Percentiles rank a stretch among this genome's conserved stretches.
phyloP scores from a whole-genome alignment of 2,113 vertebrate genomes.

The Illadopsis cleaveri region DNA sequence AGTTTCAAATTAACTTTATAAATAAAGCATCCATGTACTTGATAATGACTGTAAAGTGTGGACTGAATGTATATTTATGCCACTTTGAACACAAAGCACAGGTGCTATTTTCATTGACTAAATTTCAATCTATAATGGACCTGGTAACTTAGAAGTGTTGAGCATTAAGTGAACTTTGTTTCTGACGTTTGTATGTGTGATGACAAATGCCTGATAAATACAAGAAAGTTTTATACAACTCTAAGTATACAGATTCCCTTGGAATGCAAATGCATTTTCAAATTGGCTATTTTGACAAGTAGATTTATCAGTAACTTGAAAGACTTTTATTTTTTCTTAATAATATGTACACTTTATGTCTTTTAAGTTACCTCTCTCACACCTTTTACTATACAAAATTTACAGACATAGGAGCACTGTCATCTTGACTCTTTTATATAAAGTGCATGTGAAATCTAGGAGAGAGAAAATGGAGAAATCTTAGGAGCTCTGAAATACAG shows the following conservation, averaged over 20 bases:
- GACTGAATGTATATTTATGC: background rate
- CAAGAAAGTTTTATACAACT: background rate
- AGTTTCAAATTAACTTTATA: background rate
- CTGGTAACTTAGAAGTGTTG: background rate
- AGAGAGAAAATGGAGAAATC: background rate
- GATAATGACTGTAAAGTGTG: background rate
- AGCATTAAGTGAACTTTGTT: background rate
- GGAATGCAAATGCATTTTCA: background rate
- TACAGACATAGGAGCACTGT: background rate
- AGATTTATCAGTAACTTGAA: background rate
- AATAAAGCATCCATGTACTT: background rate
- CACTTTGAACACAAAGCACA: background rate
- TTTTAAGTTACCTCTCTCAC: background rate
- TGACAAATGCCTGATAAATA: background rate
- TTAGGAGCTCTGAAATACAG: background rate
- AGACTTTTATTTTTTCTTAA: background rate
- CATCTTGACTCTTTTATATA: slow-evolving; percentile 5
- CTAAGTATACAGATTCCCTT: background rate
- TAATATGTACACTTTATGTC: background rate
- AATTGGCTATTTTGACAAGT: background rate
- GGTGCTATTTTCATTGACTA: background rate
- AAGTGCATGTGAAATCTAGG: slow-evolving; percentile 37
- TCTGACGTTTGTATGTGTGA: background rate
- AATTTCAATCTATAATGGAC: background rate
- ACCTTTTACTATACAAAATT: slow-evolving; percentile 36